phyloP scores from a whole-genome alignment of 2,797 vertebrate species.

The Rhadinocentrus ornatus region DNA sequence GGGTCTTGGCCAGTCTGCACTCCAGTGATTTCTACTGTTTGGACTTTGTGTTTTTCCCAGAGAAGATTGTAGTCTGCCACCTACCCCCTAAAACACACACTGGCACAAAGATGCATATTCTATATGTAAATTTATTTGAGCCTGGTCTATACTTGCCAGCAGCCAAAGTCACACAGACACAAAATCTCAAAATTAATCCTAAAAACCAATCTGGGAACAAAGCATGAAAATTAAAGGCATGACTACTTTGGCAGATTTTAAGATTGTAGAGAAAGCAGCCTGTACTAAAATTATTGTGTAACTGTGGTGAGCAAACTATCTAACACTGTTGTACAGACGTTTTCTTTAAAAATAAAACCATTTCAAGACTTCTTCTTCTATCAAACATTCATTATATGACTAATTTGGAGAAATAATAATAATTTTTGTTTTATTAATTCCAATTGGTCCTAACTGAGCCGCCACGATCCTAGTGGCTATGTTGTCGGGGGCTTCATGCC shows the following conservation, averaged over 20 bases:
- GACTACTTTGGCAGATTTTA: slow-evolving; percentile 18
- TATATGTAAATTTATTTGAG: slow-evolving; percentile 58
- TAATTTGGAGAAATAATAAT: not conserved
- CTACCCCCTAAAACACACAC: slow-evolving; percentile 44
- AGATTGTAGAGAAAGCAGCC: not conserved
- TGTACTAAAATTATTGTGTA: not conserved
- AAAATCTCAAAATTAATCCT: slow-evolving; percentile 60
- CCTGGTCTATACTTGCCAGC: slow-evolving; percentile 52
- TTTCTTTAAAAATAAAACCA: not conserved
- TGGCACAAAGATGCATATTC: slow-evolving; percentile 23
- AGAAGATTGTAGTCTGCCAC: slow-evolving; percentile 66
- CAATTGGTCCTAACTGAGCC: no score
- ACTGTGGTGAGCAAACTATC: not conserved
- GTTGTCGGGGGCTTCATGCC: no score
- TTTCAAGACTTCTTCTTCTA: not conserved
- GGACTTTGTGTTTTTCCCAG: slow-evolving; percentile 79
- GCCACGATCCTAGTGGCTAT: no score
- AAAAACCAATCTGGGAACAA: slow-evolving; percentile 52
- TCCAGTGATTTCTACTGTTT: slow-evolving; percentile 76
- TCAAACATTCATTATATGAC: not conserved
- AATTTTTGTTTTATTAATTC: no score
- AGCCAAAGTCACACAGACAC: slow-evolving; percentile 67
- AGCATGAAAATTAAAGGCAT: slow-evolving; percentile 9
- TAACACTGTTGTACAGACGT: not conserved
- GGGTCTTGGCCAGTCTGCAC: slow-evolving; percentile 69